Base-by-base conservation (phyloP, 64 coral and sea anemone genomes). In the Trachythela sp. region DNA sequence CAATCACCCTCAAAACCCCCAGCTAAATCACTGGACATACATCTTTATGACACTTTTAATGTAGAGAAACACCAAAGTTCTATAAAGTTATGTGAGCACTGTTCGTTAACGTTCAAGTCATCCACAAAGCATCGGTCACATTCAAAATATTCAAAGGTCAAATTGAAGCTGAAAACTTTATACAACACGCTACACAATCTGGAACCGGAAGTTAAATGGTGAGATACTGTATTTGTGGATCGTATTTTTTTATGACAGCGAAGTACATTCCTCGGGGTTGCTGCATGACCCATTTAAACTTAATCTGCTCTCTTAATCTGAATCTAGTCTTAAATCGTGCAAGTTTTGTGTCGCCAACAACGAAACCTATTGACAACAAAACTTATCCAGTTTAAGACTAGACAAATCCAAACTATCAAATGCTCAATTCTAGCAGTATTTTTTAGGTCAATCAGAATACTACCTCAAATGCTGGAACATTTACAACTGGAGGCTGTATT, bases 401-500 rank as follows among this genome's bases (percentile, higher is more conserved):
- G n/a, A n/a, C n/a, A n/a, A n/a, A n/a, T n/a, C n/a, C n/a, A n/a
- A n/a, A 45, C 42, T 45, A 45, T 45, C 42, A 45, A 11, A 4
- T 45, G 42, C 42, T 45, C 4, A 45, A 11, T 11, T 45, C 4
- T 11, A 45, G 42, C 38, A 37, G 0, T 71, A 40, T 84, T 77
- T 50, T 22, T 77, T 54, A 99, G 96, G 96, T 95, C 54, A 22
- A 91, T 89, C 24, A 92, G 45, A 39, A 71, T 95, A 4, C 85
- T 91, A 41, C 89, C 86, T n/a, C 71, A 60, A 2, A 33, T 99
- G 39, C 37, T 93, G 22, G 91, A 93, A 86, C 93, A 75, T 40
- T 52, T 94, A n/a, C 96, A 94, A 35, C 71, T 99, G 9, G 88
- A 91, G 51, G 93, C 91, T 76, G 38, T 90, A 2, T 95, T 99